Evolutionary conservation across 2,797 vertebrate species (phyloP), one percentile per base, ranked within the genome.

Genomic region (Pagetopsis macropterus): DNA sequence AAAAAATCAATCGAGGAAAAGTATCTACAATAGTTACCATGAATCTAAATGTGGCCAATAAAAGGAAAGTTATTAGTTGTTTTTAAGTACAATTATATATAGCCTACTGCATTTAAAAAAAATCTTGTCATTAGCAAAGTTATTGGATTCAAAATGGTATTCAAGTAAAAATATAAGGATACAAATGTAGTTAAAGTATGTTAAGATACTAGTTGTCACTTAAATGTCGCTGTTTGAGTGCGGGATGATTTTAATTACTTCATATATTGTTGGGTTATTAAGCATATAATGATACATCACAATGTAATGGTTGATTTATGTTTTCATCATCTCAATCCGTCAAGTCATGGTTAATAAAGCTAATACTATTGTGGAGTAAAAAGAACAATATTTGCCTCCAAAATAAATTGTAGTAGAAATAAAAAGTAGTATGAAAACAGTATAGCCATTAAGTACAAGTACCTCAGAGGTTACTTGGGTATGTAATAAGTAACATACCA

Each of bases 1-100:
- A 55, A 55, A 55, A 56, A 60, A 76, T 67, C 63, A 51, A 65
- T 57, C 9, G 45, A 60, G 16, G 31, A 60, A 54, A 70, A 54
- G 7, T 50, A 57, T 70, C 56, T 4, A 19, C 33, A 44, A 21
- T 21, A 55, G 62, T 44, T 21, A 7, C 13, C 6, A 33, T 9
- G 33, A 2, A 51, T 43, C 55, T 70, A 13, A 65, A 50, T 33
- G n/a, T 54, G 43, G 48, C 4, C 14, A 15, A 4, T 7, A 56
- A 45, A 12, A 66, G 33, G 46, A 45, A 12, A 66, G 33, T 15
- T 43, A 43, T 65, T 52, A 9, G 11, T 33, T 63, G 48, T 49
- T 14, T 12, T 13, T 31, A 62, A n/a, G 27, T n/a, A 49, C 3
- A 37, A 17, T 27, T 27, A 5, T 27, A 27, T 27, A 60, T 60